Percentiles rank a stretch among this genome's conserved stretches.
phyloP scores from a whole-genome alignment of 2,113 vertebrate genomes.

The Melanerpes aurifrons region DNA sequence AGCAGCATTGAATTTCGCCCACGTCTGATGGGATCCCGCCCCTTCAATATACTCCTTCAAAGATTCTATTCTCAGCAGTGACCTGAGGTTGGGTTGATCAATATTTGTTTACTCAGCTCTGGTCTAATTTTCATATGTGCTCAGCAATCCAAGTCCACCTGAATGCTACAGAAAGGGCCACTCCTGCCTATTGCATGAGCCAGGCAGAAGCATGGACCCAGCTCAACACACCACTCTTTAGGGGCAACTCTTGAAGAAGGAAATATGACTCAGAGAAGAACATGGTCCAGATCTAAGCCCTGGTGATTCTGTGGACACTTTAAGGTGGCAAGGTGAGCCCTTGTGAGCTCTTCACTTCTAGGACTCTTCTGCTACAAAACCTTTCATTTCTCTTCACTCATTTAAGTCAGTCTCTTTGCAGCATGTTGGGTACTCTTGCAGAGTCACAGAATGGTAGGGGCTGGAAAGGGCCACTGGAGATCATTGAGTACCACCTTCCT shows the following conservation, averaged over 20 bases:
- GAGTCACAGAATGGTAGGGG: too few species aligned
- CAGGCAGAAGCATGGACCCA: neutral
- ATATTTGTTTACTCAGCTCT: constrained; percentile 7
- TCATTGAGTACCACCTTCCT: too few species aligned
- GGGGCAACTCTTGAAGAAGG: neutral
- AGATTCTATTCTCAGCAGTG: neutral
- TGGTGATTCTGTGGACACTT: neutral
- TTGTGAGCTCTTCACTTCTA: neutral
- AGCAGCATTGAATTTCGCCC: neutral
- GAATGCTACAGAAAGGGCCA: neutral
- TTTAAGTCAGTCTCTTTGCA: neutral
- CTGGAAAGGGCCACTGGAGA: too few species aligned
- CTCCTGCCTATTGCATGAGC: neutral
- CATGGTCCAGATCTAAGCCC: neutral
- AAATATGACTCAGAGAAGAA: neutral
- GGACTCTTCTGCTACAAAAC: neutral
- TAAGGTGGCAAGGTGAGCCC: neutral
- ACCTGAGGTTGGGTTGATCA: constrained; percentile 27
- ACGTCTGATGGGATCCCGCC: neutral
- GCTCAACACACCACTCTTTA: neutral
- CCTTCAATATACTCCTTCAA: neutral
- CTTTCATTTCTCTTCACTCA: too few species aligned
- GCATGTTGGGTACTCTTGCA: neutral
- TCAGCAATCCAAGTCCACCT: neutral
- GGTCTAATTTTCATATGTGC: neutral